Conservation (phyloP, 53 echinoderm and acorn worm species). For the Holothuria leucospilota region DNA sequence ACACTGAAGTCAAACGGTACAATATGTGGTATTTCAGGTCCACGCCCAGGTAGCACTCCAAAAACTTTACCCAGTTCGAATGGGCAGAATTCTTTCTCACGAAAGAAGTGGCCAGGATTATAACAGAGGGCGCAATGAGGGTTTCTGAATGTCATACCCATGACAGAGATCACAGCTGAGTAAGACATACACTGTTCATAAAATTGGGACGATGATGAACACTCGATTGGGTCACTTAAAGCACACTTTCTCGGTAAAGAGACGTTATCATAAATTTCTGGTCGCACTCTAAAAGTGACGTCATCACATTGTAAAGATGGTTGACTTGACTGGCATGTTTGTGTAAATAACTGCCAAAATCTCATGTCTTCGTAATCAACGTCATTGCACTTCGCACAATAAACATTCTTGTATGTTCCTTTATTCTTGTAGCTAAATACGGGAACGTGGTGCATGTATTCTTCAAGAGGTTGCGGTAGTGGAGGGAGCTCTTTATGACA, state of each 20-base stretch:
- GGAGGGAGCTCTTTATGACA: not conserved
- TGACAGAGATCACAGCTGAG: not conserved
- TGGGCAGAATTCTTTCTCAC: not conserved
- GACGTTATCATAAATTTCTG: not conserved
- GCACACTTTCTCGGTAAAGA: not conserved
- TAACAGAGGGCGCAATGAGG: not conserved
- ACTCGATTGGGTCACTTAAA: not conserved
- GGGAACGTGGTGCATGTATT: slow-evolving; percentile 11
- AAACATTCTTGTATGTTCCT: not conserved
- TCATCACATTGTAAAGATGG: not conserved
- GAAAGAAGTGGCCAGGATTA: not conserved
- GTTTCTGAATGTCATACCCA: not conserved
- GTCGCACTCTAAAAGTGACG: not conserved
- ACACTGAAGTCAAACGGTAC: not conserved
- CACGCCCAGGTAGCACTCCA: no score
- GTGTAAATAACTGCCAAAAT: not conserved
- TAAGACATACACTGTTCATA: not conserved
- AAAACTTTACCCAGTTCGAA: not conserved
- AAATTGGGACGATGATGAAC: not conserved
- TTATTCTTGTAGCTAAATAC: not conserved
- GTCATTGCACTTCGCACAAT: not conserved
- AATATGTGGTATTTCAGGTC: not conserved
- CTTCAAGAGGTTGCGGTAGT: not conserved
- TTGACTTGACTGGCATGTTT: not conserved
- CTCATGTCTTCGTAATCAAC: not conserved